These are phyloP conservation scores for Oncorhynchus nerka DNA, from an alignment of 2,113 vertebrate genomes.

Conservation along the genomic window DNA sequence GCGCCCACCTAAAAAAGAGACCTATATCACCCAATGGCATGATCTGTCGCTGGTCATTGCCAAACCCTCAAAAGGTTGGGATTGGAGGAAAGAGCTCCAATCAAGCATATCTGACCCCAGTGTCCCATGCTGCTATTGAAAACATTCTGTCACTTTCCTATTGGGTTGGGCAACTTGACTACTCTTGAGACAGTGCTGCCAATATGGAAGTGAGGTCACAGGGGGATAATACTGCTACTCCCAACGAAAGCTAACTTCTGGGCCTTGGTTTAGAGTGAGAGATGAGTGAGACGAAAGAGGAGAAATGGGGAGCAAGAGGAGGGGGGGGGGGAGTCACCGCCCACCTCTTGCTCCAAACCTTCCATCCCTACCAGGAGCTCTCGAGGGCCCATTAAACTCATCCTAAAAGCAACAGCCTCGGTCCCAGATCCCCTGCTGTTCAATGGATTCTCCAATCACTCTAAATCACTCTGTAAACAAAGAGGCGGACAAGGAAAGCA, in stretches of 20 bases:
- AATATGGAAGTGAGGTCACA: background rate
- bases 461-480: slow-evolving; percentile 10
- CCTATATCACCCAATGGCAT: slow-evolving; percentile 5
- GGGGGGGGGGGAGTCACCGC: background rate
- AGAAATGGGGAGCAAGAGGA: background rate
- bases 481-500: background rate
- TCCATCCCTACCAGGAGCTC: background rate
- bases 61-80: slow-evolving; percentile 9
- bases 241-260: background rate
- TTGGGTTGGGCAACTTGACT: background rate
- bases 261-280: background rate
- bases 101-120: slow-evolving; percentile 30
- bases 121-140: slow-evolving; percentile 37
- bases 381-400: slow-evolving; percentile 6
- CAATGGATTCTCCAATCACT: slow-evolving; percentile 7
- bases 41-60: background rate
- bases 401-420: background rate
- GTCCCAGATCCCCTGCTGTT: background rate
- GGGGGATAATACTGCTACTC: background rate
- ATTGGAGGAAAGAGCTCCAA: slow-evolving; percentile 23
- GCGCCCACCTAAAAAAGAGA: background rate
- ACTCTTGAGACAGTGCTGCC: background rate
- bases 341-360: background rate
- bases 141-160: slow-evolving; percentile 33
- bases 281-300: background rate